phyloP scores from a whole-genome alignment of 2,113 vertebrate genomes.

The Pavo muticus region DNA sequence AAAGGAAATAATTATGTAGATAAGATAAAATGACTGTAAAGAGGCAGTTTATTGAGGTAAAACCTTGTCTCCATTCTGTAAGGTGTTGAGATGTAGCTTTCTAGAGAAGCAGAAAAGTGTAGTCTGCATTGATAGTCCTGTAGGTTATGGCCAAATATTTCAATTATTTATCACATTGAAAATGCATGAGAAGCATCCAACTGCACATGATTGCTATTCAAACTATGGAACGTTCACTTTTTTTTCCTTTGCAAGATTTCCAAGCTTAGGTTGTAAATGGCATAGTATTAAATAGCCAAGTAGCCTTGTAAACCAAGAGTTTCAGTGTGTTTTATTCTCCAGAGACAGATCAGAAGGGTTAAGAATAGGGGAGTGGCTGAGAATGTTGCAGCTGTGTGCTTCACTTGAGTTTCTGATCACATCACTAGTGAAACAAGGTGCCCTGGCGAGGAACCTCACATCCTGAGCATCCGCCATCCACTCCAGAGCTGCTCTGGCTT shows the following conservation, averaged over 20 bases:
- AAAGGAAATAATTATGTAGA: neutral
- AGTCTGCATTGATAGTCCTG: neutral
- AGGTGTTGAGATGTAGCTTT: neutral
- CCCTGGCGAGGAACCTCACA: fast-evolving
- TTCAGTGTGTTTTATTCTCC: neutral
- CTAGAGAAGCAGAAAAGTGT: neutral
- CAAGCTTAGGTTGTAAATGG: neutral
- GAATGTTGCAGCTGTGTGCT: neutral
- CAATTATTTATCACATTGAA: neutral
- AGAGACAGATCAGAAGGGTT: neutral
- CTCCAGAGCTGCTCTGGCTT: neutral
- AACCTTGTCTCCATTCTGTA: neutral
- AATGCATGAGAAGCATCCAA: neutral
- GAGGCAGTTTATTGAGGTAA: neutral
- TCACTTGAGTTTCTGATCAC: neutral
- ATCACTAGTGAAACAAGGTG: neutral
- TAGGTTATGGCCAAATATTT: neutral
- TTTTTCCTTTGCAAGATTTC: neutral
- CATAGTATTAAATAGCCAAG: neutral
- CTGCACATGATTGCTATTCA: neutral
- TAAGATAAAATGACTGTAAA: neutral
- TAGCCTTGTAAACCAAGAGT: neutral
- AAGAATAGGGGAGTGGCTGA: neutral
- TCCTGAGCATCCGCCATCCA: fast-evolving
- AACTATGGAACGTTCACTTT: neutral